Base-by-base conservation (phyloP, 2,888 invertebrate species). In the Itoplectis maculator region DNA sequence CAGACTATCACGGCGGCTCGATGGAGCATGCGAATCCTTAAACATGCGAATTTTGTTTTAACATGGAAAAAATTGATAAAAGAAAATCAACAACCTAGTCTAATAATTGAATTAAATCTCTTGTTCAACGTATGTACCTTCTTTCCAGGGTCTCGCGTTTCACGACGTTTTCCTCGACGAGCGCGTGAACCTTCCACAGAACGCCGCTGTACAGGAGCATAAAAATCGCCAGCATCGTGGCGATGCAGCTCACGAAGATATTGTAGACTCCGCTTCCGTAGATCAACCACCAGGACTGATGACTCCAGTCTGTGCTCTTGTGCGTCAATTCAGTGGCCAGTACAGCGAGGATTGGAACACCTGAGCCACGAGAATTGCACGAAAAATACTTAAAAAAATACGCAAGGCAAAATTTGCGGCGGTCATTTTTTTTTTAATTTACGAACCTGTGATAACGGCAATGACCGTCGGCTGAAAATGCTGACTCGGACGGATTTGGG, bases 281-380 rank as follows among this genome's bases (percentile, higher is more conserved):
- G 82, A 95, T 94, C 84, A 96, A 92, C 95, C 96, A 96, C 96
- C 96, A 96, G 63, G 95, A 94, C 49, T 93, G 94, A 20, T 94
- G 93, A 84, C 93, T 86, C 93, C 95, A 90, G 91, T 94, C 93
- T 93, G 95, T 92, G 90, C 94, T 95, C 73, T 95, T 95, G 86
- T 96, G 95, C 86, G 95, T 95, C 65, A 96, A 93, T 82, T 96
- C 95, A 59, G 95, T 96, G 6, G 95, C 95, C 74, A 96, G 93
- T 87, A 96, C 95, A 8, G 95, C 95, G 76, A 96, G 93, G 18
- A 95, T 94, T 65, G 96, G 95, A 29, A 96, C 95, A 42, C 96
- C 96, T 95, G 86, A n/a, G 29, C 29, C 3, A 29, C 29, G 29
- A 29, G 29, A 29, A 29, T 3, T 29, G 5, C 29, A 29, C 29